Conservation (phyloP, 30 jellyfish, hydroid and myxozoan genomes). For the Euphysa ruthae region DNA sequence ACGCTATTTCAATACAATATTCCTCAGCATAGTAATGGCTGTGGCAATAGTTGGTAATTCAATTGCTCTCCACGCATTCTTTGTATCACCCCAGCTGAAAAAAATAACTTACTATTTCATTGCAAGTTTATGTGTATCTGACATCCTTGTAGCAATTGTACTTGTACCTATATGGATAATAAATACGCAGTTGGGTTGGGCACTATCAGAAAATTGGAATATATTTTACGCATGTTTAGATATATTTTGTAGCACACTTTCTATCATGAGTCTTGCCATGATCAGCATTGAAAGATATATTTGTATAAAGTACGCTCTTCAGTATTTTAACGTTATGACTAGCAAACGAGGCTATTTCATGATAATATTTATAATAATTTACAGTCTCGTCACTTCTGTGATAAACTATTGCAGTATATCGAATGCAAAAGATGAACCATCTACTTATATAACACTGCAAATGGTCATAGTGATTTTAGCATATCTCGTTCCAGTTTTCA, state of each 20-base stretch:
- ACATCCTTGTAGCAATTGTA: constrained; percentile 50
- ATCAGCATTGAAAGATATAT: constrained; percentile 81
- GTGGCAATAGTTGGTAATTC: constrained; percentile 62
- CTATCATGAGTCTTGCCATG: constrained; percentile 68
- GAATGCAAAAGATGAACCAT: neutral
- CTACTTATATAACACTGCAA: neutral
- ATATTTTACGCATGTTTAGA: constrained; percentile 45
- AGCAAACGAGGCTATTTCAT: constrained; percentile 5
- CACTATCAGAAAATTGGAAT: neutral
- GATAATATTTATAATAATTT: neutral
- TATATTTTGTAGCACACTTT: constrained; percentile 70
- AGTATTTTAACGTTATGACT: constrained; percentile 46
- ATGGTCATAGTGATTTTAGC: constrained; percentile 29
- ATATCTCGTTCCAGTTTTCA: constrained; percentile 54
- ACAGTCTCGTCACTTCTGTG: constrained; percentile 23
- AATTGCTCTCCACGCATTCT: constrained; percentile 64
- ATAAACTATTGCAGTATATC: constrained; percentile 9
- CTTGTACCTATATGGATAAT: constrained; percentile 75
- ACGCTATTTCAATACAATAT: constrained; percentile 10
- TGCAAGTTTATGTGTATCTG: constrained; percentile 76
- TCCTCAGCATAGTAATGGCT: constrained; percentile 36
- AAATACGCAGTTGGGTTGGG: constrained; percentile 42
- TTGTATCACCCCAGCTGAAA: constrained; percentile 56
- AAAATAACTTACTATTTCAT: constrained; percentile 54
- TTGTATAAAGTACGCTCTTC: constrained; percentile 45